These are phyloP conservation scores for Drosophila borealis DNA, from an alignment of 2,888 invertebrate genomes.

Conservation along the genomic window DNA sequence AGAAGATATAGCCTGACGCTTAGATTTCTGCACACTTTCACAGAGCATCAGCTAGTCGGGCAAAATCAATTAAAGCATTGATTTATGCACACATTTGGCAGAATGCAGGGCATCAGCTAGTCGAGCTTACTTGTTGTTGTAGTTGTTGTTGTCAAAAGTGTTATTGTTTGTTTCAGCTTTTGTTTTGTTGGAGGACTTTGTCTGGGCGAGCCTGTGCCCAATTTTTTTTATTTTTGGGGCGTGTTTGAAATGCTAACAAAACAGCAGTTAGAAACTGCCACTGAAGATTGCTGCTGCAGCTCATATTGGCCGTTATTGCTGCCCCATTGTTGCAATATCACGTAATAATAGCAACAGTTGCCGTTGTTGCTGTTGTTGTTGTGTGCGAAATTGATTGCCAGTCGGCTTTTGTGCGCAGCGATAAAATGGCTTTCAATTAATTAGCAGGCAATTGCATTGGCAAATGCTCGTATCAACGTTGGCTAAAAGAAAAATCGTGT, in stretches of 20 bases:
- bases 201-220: constrained; percentile 41
- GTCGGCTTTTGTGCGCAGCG: constrained; percentile 67
- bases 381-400: constrained; percentile 66
- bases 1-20: too few relatives aligned
- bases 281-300: constrained; percentile 38
- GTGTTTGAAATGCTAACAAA: constrained; percentile 68
- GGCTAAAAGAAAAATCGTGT: constrained; percentile 77
- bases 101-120: neutral
- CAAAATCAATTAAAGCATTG: too few relatives aligned
- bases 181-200: constrained; percentile 52
- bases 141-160: neutral
- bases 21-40: too few relatives aligned
- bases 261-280: constrained; percentile 62
- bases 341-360: constrained; percentile 16
- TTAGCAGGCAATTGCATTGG: constrained; percentile 60
- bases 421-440: constrained; percentile 80
- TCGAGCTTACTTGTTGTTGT: neutral
- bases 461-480: constrained; percentile 56
- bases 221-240: constrained; percentile 47
- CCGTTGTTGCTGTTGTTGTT: neutral
- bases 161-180: constrained; percentile 19
- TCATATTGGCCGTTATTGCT: constrained; percentile 64
- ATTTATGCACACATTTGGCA: too few relatives aligned
- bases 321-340: constrained; percentile 52
- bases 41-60: too few relatives aligned